Evolutionary conservation across 2,797 vertebrate species (phyloP).

Genomic region (Manis crassicaudata): DNA sequence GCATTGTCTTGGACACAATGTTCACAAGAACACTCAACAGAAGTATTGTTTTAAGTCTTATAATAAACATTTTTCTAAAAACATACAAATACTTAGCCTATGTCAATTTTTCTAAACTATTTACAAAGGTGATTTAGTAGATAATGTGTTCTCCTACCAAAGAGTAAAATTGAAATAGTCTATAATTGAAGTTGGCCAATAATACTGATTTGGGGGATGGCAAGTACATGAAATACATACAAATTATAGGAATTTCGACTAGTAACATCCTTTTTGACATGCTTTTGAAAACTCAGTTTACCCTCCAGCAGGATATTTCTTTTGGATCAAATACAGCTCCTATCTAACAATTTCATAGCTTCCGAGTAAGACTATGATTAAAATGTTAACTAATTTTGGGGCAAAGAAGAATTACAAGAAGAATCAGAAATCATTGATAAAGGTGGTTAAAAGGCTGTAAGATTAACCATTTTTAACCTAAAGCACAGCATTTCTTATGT

Average conservation of each 20-base stretch:
- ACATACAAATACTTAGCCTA: not conserved
- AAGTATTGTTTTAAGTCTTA: not conserved
- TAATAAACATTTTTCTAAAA: conserved; percentile 10
- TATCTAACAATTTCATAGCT: conserved; percentile 25
- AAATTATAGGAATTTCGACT: conserved; percentile 24
- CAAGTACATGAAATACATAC: not conserved
- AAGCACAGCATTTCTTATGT: conserved; percentile 45
- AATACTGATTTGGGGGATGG: not conserved
- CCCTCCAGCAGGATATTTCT: conserved; percentile 35
- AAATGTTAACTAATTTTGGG: conserved; percentile 53
- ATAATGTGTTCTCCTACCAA: not conserved
- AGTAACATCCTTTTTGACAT: conserved; percentile 9
- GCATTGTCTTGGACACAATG: not conserved
- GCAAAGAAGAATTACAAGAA: conserved; percentile 45
- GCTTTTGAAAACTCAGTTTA: conserved; percentile 48
- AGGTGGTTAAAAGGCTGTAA: conserved; percentile 24
- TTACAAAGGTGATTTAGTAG: conserved; percentile 33
- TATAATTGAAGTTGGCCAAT: not conserved
- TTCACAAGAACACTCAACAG: conserved; percentile 7
- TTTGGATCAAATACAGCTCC: not conserved
- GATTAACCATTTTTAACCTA: conserved; percentile 62
- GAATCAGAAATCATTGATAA: conserved; percentile 41
- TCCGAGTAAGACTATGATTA: conserved; percentile 33
- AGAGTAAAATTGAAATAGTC: conserved; percentile 17
- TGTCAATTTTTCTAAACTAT: conserved; percentile 1